These are phyloP conservation scores for Macrotis lagotis DNA, from an alignment of 2,113 vertebrate species.

Conservation along the genomic window DNA sequence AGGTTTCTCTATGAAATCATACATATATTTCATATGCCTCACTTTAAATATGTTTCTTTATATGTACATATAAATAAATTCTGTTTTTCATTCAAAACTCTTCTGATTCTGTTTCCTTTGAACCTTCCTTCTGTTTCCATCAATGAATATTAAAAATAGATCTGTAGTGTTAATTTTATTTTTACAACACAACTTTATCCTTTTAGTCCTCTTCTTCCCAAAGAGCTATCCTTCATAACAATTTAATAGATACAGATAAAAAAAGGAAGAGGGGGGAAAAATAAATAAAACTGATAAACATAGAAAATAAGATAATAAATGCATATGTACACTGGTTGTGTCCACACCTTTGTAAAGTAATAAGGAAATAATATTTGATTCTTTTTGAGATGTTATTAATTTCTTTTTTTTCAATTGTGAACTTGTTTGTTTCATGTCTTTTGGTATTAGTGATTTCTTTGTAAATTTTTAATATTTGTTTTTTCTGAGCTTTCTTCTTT, in stretches of 20 bases:
- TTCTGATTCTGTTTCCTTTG: not conserved
- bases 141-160: not conserved
- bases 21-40: not conserved
- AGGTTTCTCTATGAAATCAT: not conserved
- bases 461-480: not conserved
- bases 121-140: not conserved
- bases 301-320: not conserved
- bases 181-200: not conserved
- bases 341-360: not conserved
- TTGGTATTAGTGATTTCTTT: too few species aligned
- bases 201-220: not conserved
- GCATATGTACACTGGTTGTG: not conserved
- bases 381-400: not conserved
- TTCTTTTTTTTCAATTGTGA: too few species aligned
- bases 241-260: not conserved
- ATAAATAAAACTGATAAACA: not conserved
- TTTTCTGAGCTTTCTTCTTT: not conserved
- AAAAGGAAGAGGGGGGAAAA: not conserved
- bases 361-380: not conserved
- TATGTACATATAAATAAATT: too few species aligned
- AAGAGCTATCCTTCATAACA: not conserved
- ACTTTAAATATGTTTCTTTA: not conserved
- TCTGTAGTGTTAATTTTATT: not conserved
- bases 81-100: too few species aligned
- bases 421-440: too few species aligned